Conservation (phyloP, 1,140 invertebrate species). For the Magallana gigas region DNA sequence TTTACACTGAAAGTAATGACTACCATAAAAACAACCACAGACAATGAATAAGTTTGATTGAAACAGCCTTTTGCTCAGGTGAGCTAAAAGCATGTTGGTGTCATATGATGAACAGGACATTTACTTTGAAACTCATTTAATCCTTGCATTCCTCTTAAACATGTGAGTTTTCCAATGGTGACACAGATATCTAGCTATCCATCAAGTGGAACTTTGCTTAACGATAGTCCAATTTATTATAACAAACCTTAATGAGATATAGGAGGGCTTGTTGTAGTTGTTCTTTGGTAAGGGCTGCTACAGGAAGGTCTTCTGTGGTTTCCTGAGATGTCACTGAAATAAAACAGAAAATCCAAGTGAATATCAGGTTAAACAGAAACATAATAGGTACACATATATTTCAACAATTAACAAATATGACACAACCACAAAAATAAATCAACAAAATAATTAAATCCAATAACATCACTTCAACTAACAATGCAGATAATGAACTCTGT, state of each 20-base stretch:
- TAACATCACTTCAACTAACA: not conserved
- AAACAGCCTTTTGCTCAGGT: too few species aligned
- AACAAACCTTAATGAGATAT: conserved; percentile 86
- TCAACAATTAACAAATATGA: not conserved
- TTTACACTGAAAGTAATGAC: too few species aligned
- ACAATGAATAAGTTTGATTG: not conserved
- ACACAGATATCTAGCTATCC: too few species aligned
- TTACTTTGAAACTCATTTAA: too few species aligned
- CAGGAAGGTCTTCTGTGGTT: conserved; percentile 50
- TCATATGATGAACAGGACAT: too few species aligned
- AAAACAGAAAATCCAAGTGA: not conserved
- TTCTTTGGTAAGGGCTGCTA: conserved; percentile 87
- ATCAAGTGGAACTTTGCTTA: too few species aligned
- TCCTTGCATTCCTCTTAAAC: too few species aligned
- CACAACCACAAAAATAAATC: not conserved
- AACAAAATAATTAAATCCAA: not conserved
- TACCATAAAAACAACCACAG: too few species aligned
- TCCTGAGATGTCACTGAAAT: conserved; percentile 30
- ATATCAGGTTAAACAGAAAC: not conserved
- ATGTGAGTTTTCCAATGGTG: too few species aligned
- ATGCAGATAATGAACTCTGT: not conserved
- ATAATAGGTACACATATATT: not conserved
- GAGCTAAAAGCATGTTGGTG: too few species aligned
- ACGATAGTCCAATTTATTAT: not conserved
- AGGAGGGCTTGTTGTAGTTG: conserved; percentile 92